Base-by-base conservation (phyloP, 2,888 invertebrate species). In the Eupithecia exiguata region DNA sequence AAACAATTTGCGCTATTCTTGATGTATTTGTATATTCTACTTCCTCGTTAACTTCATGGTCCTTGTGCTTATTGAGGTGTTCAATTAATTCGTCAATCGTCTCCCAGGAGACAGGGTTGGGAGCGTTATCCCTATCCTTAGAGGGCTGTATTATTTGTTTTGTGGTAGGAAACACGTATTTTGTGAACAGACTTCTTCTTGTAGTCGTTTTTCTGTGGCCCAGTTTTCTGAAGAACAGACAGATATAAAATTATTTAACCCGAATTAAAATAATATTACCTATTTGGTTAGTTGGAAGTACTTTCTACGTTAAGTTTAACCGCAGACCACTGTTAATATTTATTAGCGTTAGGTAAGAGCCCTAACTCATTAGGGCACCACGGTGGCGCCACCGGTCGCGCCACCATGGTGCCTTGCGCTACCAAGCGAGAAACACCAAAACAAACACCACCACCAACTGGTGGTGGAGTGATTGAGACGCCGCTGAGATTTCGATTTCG, bases 31-130 rank as follows among this genome's bases (percentile, higher is more conserved):
- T 65, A 46, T 68, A 49, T n/a, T 62, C 40, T 0, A 49, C 40
- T 21, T 49, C 38, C 14, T 66, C 21, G 18, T 49, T 67, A 36
- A 53, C 35, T 53, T 72, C n/a, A 40, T 68, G 58, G 12, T 74
- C 65, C 71, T 76, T 79, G 49, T 75, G 82, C 76, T 81, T 79
- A 58, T 83, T 86, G 3, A 87, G 77, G 30, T 83, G 86, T 69
- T 84, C 83, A 66, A 91, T 78, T 35, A 89, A 75, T 49, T 85
- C 80, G 18, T 89, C 84, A 61, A 89, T 81, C 1, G 80, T 69
- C 36, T 82, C 77, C 85, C 85, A 86, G 0, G 86, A 79, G 12
- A 40, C n/a, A 38, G 65, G 40, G 5, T 83, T 74, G 21, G 72
- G 69, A 36, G 21, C n/a, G 6, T 68, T 14, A 69, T 75, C 72